phyloP scores from a whole-genome alignment of 2,113 vertebrate genomes.

The Spizaetus ornatus region DNA sequence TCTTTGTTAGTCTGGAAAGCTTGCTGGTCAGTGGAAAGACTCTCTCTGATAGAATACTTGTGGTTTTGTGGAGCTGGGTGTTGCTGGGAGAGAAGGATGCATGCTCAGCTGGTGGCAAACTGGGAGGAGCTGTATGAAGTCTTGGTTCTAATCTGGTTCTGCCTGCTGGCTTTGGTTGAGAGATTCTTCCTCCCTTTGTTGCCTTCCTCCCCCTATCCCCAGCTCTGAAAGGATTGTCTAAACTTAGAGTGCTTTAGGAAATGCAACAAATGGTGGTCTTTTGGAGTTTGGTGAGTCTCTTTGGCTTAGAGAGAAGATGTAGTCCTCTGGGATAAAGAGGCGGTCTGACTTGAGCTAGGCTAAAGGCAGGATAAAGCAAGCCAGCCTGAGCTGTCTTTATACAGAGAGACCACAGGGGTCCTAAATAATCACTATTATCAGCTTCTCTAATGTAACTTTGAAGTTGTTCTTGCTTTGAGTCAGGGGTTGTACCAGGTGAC shows the following conservation, averaged over 20 bases:
- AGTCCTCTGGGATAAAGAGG: neutral
- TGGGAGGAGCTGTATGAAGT: neutral
- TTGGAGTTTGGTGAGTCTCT: neutral
- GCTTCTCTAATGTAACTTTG: neutral
- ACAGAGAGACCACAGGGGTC: neutral
- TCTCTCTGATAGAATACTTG: neutral
- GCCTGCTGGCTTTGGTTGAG: neutral
- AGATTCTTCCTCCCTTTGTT: neutral
- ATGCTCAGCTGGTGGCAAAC: neutral
- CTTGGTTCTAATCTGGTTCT: neutral
- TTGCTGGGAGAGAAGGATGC: neutral
- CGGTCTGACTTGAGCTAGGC: neutral
- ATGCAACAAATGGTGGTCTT: neutral
- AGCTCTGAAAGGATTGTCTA: neutral
- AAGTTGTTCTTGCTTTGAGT: slow-evolving; percentile 9
- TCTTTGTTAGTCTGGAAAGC: neutral
- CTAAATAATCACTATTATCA: neutral
- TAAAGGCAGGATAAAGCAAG: neutral
- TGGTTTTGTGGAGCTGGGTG: neutral
- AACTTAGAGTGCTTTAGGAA: neutral
- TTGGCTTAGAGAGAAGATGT: neutral
- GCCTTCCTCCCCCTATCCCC: too few species aligned
- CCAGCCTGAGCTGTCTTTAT: neutral
- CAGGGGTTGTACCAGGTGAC: neutral
- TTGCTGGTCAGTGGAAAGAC: neutral